Evolutionary conservation across 2,888 invertebrate species (phyloP), one percentile per base, ranked within the genome.

Genomic region (Andrena praecox): DNA sequence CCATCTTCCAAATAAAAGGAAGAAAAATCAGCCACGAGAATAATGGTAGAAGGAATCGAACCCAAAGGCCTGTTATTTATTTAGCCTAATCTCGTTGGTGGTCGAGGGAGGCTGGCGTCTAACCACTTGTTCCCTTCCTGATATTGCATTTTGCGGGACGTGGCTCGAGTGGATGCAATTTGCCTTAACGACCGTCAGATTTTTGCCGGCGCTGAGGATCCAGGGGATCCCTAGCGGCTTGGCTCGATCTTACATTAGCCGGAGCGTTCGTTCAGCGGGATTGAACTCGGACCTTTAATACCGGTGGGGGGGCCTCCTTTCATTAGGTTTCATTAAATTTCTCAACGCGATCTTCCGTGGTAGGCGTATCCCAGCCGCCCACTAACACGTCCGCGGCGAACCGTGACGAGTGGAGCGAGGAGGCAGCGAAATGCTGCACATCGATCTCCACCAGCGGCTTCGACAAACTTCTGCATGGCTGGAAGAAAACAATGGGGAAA

Each of bases 281-380:
- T 82, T 59, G 69, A 54, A 82, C 69, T 20, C 35, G 33, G 48
- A 20, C 80, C 68, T 64, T 72, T 82, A 76, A 73, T 54, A 67
- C 48, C 54, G 48, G 8, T 16, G 54, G 56, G 56, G 56, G 56
- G 12, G 56, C 56, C 56, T 56, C 66, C 73, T 79, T 71, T 82
- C 80, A 67, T 80, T 80, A 71, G 67, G 60, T 69, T 76, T 80
- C 82, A 76, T 82, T 80, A 82, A 80, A 80, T 80, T 80, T 68
- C 68, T 48, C 67, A 27, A 68, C 79, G 79, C 69, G 69, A 75
- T 70, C 66, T 48, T 50, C 60, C 60, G 31, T 27, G 27, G 56
- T 20, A 24, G 56, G 64, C 56, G 64, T 66, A 64, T 71, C 62
- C 70, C 63, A 12, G 8, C 42, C 70, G 10, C 35, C 20, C 52